Conservation (phyloP, 2,888 invertebrate species). For the Eutolmus rufibarbis region DNA sequence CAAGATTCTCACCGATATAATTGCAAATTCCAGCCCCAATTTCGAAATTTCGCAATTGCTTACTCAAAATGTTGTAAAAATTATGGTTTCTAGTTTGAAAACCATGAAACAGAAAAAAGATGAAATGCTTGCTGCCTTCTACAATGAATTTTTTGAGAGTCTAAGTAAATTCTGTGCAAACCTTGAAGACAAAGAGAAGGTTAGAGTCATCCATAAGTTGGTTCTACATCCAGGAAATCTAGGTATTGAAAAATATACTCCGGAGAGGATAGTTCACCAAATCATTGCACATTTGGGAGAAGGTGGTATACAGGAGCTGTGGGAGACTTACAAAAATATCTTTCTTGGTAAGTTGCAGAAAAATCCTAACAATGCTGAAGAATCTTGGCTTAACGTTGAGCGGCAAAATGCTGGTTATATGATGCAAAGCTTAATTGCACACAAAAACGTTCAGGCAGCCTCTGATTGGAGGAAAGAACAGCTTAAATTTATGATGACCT, state of each 20-base stretch:
- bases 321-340: conserved; percentile 70
- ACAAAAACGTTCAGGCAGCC: conserved; percentile 57
- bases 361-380: conserved; percentile 54
- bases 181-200: conserved; percentile 64
- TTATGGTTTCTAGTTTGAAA: conserved; percentile 71
- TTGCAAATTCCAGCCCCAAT: conserved; percentile 64
- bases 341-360: conserved; percentile 67
- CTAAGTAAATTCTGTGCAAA: conserved; percentile 65
- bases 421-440: conserved; percentile 63
- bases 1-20: conserved; percentile 67
- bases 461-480: conserved; percentile 71
- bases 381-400: conserved; percentile 74
- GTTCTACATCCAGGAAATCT: conserved; percentile 75
- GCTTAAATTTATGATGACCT: conserved; percentile 70
- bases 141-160: conserved; percentile 61
- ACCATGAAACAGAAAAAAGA: conserved; percentile 58
- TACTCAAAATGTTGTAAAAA: conserved; percentile 71
- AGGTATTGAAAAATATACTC: conserved; percentile 76
- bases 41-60: conserved; percentile 67
- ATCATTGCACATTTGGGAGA: conserved; percentile 69
- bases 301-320: conserved; percentile 71
- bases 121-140: conserved; percentile 61
- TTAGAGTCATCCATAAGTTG: conserved; percentile 70
- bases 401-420: conserved; percentile 71
- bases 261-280: conserved; percentile 70